phyloP scores from a whole-genome alignment of 30 jellyfish, hydroid and myxozoan species.

The Hydra vulgaris region DNA sequence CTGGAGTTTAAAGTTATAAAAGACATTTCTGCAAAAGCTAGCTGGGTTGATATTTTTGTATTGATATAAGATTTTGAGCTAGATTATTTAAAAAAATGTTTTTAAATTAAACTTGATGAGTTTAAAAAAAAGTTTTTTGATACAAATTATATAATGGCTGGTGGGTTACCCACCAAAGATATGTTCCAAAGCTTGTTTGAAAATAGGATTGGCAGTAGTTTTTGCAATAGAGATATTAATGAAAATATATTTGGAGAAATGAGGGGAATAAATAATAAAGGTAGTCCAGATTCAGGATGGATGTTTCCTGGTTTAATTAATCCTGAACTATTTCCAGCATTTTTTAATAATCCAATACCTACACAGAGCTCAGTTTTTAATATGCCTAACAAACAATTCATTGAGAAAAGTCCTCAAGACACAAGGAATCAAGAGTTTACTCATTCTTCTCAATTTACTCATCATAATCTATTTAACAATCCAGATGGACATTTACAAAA shows the following conservation, averaged over 20 bases:
- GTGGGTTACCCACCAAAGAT: constrained; percentile 9
- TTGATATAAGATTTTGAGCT: background rate
- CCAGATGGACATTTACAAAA: background rate
- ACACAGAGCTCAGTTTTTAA: background rate
- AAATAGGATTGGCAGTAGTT: background rate
- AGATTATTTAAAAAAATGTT: background rate
- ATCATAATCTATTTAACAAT: background rate
- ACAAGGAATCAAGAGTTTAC: background rate
- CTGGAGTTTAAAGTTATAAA: background rate
- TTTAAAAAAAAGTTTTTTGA: background rate
- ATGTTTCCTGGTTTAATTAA: constrained; percentile 26
- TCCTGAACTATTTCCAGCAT: constrained; percentile 27
- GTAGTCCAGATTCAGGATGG: constrained; percentile 41
- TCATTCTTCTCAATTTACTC: background rate
- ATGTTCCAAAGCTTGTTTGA: background rate
- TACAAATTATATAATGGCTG: constrained; percentile 2
- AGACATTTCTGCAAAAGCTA: background rate
- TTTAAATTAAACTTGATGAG: background rate
- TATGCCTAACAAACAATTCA: background rate
- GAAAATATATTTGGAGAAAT: constrained; percentile 20
- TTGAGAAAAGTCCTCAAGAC: background rate
- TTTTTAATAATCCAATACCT: background rate
- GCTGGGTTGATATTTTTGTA: background rate
- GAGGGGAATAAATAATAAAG: constrained; percentile 27
- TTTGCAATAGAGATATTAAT: constrained; percentile 21